Evolutionary conservation across 2,888 invertebrate genomes (phyloP).

Genomic region (Auanema sp.): DNA sequence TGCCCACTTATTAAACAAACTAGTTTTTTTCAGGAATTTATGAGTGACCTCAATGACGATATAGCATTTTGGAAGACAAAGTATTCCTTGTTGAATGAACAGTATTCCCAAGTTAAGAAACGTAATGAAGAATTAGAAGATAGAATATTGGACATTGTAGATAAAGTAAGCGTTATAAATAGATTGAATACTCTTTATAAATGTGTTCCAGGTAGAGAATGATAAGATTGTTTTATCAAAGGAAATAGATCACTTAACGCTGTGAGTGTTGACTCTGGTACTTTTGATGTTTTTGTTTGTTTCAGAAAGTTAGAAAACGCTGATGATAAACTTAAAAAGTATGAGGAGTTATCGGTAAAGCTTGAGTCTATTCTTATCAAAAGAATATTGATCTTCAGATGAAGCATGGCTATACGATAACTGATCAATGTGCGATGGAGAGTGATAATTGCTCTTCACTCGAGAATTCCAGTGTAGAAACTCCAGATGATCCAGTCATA

Average conservation of each 20-base stretch:
- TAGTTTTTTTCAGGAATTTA: conserved; percentile 1
- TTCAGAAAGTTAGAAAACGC: conserved; percentile 16
- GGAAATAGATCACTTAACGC: conserved; percentile 12
- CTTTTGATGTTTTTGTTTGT: background rate
- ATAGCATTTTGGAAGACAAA: conserved; percentile 2
- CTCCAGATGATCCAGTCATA: too few relatives aligned
- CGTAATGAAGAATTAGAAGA: conserved; percentile 19
- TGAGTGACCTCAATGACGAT: background rate
- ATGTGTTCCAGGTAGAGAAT: background rate
- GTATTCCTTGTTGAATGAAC: conserved; percentile 15
- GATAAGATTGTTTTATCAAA: conserved; percentile 4
- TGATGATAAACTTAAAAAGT: conserved; percentile 3
- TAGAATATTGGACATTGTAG: conserved; percentile 16
- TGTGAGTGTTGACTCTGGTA: background rate
- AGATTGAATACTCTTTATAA: background rate
- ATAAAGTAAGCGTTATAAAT: conserved; percentile 12
- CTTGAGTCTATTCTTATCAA: background rate
- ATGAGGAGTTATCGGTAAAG: conserved; percentile 6
- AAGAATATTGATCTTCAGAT: background rate
- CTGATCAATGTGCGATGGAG: too few relatives aligned
- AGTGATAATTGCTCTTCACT: too few relatives aligned
- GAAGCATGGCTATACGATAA: too few relatives aligned
- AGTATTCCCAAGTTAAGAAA: conserved; percentile 8
- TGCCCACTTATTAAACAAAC: background rate
- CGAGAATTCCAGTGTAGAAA: too few relatives aligned